Evolutionary conservation across 2,888 invertebrate species (phyloP).

Genomic region (Lasioglossum lativentre): DNA sequence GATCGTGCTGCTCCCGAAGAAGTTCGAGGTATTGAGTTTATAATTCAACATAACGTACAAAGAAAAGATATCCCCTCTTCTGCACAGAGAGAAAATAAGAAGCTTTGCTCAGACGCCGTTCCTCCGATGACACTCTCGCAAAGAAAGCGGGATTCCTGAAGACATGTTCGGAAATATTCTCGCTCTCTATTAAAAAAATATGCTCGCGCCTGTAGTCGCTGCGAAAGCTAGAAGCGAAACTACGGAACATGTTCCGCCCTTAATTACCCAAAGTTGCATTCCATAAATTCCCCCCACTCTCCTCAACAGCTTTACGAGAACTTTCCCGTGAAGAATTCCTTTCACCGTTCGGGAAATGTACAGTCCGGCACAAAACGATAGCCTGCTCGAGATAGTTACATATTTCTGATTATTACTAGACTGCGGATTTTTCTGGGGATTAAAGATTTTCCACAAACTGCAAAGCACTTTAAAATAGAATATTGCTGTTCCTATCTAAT

Average conservation of each 20-base stretch:
- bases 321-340: slow-evolving; percentile 15
- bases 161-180: neutral
- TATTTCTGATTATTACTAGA: neutral
- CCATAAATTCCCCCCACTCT: neutral
- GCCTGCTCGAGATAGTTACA: neutral
- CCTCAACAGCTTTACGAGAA: slow-evolving; percentile 10
- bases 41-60: neutral
- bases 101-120: neutral
- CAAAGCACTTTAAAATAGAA: no score
- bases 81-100: neutral
- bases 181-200: neutral
- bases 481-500: no score
- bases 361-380: neutral
- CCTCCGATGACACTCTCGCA: neutral
- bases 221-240: neutral
- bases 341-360: neutral
- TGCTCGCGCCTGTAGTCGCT: neutral
- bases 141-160: neutral
- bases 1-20: neutral
- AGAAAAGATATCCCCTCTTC: neutral
- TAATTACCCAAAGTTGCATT: slow-evolving; percentile 25
- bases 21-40: neutral
- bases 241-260: slow-evolving; percentile 3
- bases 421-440: neutral
- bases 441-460: no score